A percentile compares a stretch with the other conserved stretches of the same genome.
Conservation (phyloP, 2,113 vertebrate genomes). For the Phaethon lepturus region DNA sequence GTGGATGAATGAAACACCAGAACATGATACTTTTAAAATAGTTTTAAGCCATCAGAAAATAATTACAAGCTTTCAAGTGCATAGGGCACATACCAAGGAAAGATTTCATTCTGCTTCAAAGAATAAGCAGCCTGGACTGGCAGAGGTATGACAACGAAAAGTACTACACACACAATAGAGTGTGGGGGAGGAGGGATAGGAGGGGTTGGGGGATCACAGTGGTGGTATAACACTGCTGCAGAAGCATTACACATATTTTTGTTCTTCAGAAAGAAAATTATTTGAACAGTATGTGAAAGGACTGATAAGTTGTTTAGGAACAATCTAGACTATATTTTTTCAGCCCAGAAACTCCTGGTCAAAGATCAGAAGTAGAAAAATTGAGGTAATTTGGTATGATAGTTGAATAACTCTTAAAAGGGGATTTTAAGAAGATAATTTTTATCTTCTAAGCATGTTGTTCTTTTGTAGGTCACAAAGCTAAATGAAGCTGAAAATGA, state of each 20-base stretch:
- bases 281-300: not conserved
- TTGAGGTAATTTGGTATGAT: not conserved
- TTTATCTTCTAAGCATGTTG: not conserved
- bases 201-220: not conserved
- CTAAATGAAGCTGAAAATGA: constrained; percentile 88
- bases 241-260: not conserved
- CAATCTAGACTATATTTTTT: not conserved
- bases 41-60: not conserved
- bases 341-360: not conserved
- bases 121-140: not conserved
- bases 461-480: constrained; percentile 82
- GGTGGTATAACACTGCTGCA: not conserved
- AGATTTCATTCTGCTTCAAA: not conserved
- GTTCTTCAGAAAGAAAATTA: not conserved
- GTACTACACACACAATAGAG: not conserved
- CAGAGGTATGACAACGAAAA: not conserved
- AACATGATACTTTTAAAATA: not conserved
- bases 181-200: not conserved
- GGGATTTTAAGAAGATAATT: not conserved
- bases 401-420: not conserved
- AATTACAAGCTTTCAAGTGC: not conserved
- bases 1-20: not conserved
- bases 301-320: not conserved
- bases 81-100: not conserved
- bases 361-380: not conserved